phyloP scores from a whole-genome alignment of 2,888 invertebrate genomes.

The Nephrotoma appendiculata region DNA sequence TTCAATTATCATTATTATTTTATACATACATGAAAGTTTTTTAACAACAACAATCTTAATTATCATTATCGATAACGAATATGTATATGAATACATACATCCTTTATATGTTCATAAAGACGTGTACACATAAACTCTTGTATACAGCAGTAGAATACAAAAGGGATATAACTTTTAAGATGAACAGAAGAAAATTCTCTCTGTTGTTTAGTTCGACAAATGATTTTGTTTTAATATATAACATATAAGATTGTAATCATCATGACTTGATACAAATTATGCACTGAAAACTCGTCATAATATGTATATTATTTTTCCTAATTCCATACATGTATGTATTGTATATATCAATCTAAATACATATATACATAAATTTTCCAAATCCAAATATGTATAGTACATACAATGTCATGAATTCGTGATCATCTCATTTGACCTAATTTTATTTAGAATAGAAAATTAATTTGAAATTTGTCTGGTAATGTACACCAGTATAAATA shows the following conservation, averaged over 20 bases:
- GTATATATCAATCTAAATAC: neutral
- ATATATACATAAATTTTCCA: neutral
- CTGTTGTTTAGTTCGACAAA: neutral
- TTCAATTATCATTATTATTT: neutral
- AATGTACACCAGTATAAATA: neutral
- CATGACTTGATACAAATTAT: neutral
- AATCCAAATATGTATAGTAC: neutral
- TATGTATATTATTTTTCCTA: neutral
- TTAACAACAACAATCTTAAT: neutral
- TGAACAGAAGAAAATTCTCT: neutral
- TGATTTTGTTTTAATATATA: neutral
- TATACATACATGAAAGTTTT: neutral
- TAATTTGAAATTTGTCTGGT: neutral
- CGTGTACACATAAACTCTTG: neutral
- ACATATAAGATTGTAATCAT: neutral
- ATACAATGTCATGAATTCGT: neutral
- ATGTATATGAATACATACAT: neutral
- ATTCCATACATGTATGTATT: no score
- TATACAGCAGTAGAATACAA: neutral
- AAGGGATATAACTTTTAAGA: neutral
- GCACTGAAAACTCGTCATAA: neutral
- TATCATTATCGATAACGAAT: neutral
- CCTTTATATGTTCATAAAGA: neutral
- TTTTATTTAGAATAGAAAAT: neutral
- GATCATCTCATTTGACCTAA: neutral